Conservation (phyloP, 2,888 invertebrate species). For the Hypselothyrea guttata region DNA sequence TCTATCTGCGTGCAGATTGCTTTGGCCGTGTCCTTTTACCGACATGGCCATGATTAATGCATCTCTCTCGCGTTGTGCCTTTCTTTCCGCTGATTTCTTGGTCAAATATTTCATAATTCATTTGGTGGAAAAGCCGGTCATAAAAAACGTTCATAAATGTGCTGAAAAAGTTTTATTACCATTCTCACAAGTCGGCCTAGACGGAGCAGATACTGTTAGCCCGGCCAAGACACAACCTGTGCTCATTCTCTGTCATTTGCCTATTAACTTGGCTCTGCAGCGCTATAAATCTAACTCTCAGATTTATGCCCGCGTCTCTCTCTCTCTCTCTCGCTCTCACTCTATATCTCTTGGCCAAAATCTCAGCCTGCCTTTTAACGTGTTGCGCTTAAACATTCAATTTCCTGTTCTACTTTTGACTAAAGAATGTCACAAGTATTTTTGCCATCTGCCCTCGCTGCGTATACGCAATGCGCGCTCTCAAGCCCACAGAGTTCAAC, state of each 20-base stretch:
- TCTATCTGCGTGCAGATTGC: conserved; percentile 45
- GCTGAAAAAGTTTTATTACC: conserved; percentile 68
- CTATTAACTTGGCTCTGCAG: conserved; percentile 66
- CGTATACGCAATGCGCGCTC: conserved; percentile 57
- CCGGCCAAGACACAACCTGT: conserved; percentile 21
- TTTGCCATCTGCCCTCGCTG: conserved; percentile 27
- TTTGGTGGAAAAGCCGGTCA: conserved; percentile 48
- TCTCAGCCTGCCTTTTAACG: conserved; percentile 36
- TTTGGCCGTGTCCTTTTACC: conserved; percentile 58
- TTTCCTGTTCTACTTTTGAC: conserved; percentile 49
- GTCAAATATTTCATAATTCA: conserved; percentile 73
- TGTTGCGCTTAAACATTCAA: conserved; percentile 60
- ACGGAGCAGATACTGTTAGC: conserved; percentile 23
- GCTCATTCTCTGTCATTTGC: conserved; percentile 54
- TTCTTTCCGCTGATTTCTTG: conserved; percentile 20
- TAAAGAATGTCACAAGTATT: conserved; percentile 3
- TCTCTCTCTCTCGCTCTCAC: conserved; percentile 2
- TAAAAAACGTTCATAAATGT: conserved; percentile 64
- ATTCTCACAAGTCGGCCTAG: conserved; percentile 58
- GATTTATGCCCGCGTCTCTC: conserved; percentile 54
- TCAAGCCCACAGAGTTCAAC: conserved; percentile 21
- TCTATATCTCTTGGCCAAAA: conserved; percentile 27
- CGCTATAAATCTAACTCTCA: conserved; percentile 69
- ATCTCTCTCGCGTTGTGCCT: conserved; percentile 27
- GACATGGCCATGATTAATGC: conserved; percentile 63